Base-by-base conservation (phyloP, 2,888 invertebrate species). In the Phyllotreta cruciferae region DNA sequence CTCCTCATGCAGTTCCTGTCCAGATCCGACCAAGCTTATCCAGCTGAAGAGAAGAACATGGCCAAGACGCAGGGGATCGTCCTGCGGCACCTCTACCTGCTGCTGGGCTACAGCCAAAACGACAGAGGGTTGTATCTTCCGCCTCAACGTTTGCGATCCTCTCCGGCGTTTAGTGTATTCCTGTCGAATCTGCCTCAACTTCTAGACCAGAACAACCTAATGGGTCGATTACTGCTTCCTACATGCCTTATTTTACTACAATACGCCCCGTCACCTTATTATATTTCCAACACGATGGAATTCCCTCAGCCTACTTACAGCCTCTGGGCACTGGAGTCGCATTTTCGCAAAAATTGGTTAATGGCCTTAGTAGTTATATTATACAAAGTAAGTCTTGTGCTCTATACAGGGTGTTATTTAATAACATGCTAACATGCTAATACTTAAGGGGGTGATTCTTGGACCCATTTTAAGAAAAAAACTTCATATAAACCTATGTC, bases 1-100 rank as follows among this genome's bases (percentile, higher is more conserved):
- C 85, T 99, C n/a, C 86, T 99, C 9, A 96, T 98, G 92, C 97
- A 97, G 84, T 98, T 97, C 80, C 85, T 98, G 78, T 94, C 96
- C 0, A 85, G 90, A 73, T 86, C 88, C 24, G 91, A 92, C 78
- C 89, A 90, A 80, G 93, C 94, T 0, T 92, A 88, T 77, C 94
- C 94, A 0, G 89, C 89, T 0, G 96, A 97, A 73, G 96, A 96
- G 71, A 96, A 94, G 74, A 84, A 88, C 41, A 80, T 89, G 8
- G 87, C 88, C 0, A 92, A 90, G 78, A 89, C 90, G 0, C 94
- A 97, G 80, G 91, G 89, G 65, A 88, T 95, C 70, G 96, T 98
- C 0, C 81, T 98, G 52, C 88, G 93, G 35, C 98, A 99, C 81
- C 83, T 99, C 62, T 96, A 96, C 80, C 84, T 96, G 14, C 83